Conservation (phyloP, 2,113 vertebrate genomes). For the Nettapus auritus region DNA sequence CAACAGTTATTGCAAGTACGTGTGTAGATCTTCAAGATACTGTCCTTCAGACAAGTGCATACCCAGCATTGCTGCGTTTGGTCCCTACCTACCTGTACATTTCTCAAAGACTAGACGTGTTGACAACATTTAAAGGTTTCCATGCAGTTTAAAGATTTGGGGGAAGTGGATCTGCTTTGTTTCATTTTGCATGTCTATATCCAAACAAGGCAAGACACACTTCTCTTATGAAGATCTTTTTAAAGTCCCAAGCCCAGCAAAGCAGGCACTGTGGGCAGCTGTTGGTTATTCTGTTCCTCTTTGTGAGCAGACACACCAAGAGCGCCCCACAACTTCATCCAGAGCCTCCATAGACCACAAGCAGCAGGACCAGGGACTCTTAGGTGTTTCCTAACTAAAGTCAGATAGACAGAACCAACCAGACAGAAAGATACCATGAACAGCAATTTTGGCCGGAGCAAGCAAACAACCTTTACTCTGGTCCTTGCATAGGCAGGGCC, state of each 20-base stretch:
- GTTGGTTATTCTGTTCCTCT: neutral
- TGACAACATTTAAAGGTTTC: neutral
- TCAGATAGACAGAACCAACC: neutral
- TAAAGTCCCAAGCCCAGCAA: neutral
- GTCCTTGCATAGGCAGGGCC: neutral
- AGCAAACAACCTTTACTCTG: constrained; percentile 65
- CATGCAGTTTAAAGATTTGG: neutral
- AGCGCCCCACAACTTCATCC: neutral
- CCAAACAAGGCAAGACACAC: neutral
- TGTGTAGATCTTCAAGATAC: accelerated
- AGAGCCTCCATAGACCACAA: neutral
- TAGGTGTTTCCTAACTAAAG: neutral
- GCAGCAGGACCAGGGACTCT: neutral
- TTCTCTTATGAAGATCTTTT: neutral
- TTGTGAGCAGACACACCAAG: neutral
- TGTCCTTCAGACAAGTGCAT: neutral
- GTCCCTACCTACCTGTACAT: accelerated
- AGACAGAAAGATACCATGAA: neutral
- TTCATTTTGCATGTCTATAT: neutral
- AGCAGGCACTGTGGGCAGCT: neutral
- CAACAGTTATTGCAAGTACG: no score
- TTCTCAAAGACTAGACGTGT: neutral
- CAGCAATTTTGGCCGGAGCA: constrained; percentile 17
- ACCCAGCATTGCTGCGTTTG: accelerated
- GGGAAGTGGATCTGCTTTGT: neutral